These are phyloP conservation scores for Drosophila bocki DNA, from an alignment of 1,140 invertebrate genomes.

Conservation along the genomic window DNA sequence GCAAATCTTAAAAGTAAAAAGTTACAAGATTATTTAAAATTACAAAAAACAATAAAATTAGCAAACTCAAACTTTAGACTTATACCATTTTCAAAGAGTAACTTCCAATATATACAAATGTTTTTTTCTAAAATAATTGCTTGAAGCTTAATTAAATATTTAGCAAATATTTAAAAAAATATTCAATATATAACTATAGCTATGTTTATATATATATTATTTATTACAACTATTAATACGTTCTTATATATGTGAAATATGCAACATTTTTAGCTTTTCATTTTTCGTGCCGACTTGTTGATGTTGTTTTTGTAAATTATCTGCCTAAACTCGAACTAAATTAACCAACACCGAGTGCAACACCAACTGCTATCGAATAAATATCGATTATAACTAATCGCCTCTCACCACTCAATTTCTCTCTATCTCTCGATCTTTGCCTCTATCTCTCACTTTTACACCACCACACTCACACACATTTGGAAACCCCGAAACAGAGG, in stretches of 20 bases:
- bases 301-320: constrained; percentile 84
- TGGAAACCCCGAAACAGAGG: neutral
- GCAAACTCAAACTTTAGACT: neutral
- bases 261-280: constrained; percentile 32
- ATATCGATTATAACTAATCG: constrained; percentile 28
- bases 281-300: constrained; percentile 62
- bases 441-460: constrained; percentile 33
- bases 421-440: constrained; percentile 21
- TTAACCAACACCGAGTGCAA: constrained; percentile 52
- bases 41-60: neutral
- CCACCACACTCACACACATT: constrained; percentile 5
- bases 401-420: constrained; percentile 33
- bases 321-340: constrained; percentile 70
- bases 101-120: constrained; percentile 1
- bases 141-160: constrained; percentile 35
- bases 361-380: constrained; percentile 36
- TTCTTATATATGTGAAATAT: constrained; percentile 43
- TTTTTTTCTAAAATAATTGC: constrained; percentile 14
- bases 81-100: neutral
- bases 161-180: constrained; percentile 24
- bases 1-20: no score
- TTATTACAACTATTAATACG: constrained; percentile 36
- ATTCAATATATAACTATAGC: constrained; percentile 25
- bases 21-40: neutral
- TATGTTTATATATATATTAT: constrained; percentile 28